Base-by-base conservation (phyloP, 2,888 invertebrate species). In the Drosophila lutescens region DNA sequence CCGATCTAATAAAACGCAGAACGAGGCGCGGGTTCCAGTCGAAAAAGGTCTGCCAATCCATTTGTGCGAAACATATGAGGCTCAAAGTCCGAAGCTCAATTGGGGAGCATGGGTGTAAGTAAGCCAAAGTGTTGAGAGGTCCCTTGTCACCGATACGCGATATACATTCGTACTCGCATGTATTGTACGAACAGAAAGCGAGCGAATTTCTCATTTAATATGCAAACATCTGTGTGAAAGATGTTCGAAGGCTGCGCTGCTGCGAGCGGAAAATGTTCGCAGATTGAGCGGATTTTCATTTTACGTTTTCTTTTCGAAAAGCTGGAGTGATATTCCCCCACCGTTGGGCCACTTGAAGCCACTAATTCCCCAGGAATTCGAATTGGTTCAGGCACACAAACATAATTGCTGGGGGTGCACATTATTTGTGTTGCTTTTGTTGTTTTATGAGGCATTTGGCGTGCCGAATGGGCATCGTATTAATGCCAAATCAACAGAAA, bases 401-500 rank as follows among this genome's bases (percentile, higher is more conserved):
- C 66, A 66, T 66, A 66, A 66, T 69, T 66, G 66, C 65, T 56
- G 53, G 30, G 30, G 51, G 56, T 53, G 55, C 69, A 65, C 56
- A 65, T 65, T 65, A 63, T 40, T 46, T 62, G 20, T 43, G 20
- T 9, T 13, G 12, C 20, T 61, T 40, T 40, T 63, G 30, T 50
- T 63, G 51, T 60, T 51, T 49, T 49, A 23, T 12, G 47, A 62
- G 63, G 70, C 53, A 62, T 53, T 62, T 62, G 63, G 65, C 68
- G 26, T 73, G 46, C 41, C 65, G 62, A 63, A 63, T 63, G 65
- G 62, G 62, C 41, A 81, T 74, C 81, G 62, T 85, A 79, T 87
- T 68, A 82, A 74, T 82, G 81, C 77, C 50, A 81, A 82, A 87
- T 82, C 81, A 74, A 78, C 79, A 84, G 67, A 86, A 68, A 55